Base-by-base conservation (phyloP, 2,888 invertebrate species). In the Diadegma fenestrale region DNA sequence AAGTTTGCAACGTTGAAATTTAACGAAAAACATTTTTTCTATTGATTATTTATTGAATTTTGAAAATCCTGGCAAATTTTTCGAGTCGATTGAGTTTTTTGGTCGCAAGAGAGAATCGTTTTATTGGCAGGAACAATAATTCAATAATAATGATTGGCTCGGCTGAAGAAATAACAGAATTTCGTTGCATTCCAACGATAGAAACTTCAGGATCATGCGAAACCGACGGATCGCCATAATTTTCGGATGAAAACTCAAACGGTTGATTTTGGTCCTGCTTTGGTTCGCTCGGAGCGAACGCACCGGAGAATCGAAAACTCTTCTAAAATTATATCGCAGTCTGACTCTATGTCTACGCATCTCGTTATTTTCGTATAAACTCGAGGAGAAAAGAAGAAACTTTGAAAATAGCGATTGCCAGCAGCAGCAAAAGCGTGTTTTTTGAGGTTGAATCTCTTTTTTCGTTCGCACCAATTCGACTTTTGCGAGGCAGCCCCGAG, bases 311-410 rank as follows among this genome's bases (percentile, higher is more conserved):
- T 80, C 61, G 69, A 22, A 80, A 78, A 81, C 45, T 80, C 43
- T 68, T 81, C 84, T 84, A 84, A 81, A 84, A 77, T 78, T 84
- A 84, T 73, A 81, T 72, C 51, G n/a, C 37, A 8, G 41, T 37
- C 58, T n/a, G 45, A 77, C n/a, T 63, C 66, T 79, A 33, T 51
- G 43, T 43, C 30, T 37, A 43, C 63, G 68, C 14, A 61, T 51
- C 37, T 58, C 14, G 48, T 51, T n/a, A n/a, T n/a, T 72, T 61
- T 43, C 43, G 22, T 73, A 58, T 30, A 45, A 43, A 45, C 19
- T 26, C 41, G 33, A 64, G 72, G 30, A 58, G 54, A 58, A 33
- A 14, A 43, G 45, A 43, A n/a, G 30, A n/a, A 19, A 45, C 54
- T 54, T 72, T 22, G 48, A n/a, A 84, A 80, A 80, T 66, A 77